These are phyloP conservation scores for Dipus sagitta DNA, from an alignment of 2,797 vertebrate species.

Conservation along the genomic window DNA sequence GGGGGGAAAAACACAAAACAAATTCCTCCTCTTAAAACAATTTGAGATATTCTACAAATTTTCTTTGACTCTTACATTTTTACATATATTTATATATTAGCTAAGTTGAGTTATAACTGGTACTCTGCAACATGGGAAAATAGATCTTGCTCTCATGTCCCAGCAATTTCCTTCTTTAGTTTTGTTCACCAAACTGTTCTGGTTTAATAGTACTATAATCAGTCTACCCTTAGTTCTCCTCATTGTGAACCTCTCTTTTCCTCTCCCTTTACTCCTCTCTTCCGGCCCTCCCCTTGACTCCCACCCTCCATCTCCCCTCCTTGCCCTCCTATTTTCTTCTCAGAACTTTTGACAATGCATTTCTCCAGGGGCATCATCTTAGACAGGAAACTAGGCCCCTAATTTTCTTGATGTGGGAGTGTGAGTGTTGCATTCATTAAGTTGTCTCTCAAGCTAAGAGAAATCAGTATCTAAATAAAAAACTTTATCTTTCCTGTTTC, in stretches of 20 bases:
- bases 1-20: not conserved
- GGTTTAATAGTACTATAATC: not conserved
- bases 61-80: conserved; percentile 19
- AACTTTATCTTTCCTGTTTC: not conserved
- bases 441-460: not conserved
- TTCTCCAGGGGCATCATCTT: not conserved
- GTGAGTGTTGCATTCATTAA: conserved; percentile 6
- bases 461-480: not conserved
- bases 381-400: not conserved
- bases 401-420: not conserved
- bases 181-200: not conserved
- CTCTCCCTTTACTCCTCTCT: not conserved
- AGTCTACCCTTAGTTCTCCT: not conserved
- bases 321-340: not conserved
- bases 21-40: conserved; percentile 1
- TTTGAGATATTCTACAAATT: not conserved
- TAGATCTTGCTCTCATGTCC: not conserved
- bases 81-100: not conserved
- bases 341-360: not conserved
- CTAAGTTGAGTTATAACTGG: not conserved
- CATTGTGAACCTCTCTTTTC: not conserved
- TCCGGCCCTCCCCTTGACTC: not conserved
- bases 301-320: not conserved
- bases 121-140: not conserved
- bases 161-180: conserved; percentile 14